A percentile compares a stretch with the other conserved stretches of the same genome.
These are phyloP conservation scores for Engraulis encrasicolus DNA, from an alignment of 2,113 vertebrate species.

Conservation along the genomic window DNA sequence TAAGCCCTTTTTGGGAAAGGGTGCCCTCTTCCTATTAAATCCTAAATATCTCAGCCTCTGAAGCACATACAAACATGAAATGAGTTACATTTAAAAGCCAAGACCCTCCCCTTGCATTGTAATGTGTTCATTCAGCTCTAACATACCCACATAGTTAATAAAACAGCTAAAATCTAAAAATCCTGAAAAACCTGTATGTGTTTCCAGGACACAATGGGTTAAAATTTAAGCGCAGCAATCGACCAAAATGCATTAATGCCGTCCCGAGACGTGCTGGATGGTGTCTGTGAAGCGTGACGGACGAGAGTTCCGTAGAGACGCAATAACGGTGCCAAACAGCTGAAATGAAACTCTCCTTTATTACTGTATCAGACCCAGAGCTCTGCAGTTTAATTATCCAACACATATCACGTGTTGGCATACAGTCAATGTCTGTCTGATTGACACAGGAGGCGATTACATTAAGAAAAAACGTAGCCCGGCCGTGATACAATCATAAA, in stretches of 20 bases:
- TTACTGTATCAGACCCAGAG: not conserved
- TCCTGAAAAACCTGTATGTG: no score
- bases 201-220: no score
- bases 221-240: not conserved
- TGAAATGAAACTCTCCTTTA: not conserved
- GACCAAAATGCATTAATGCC: not conserved
- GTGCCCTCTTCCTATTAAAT: no score
- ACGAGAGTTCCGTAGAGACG: not conserved
- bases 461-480: slow-evolving; percentile 9
- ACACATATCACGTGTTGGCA: not conserved
- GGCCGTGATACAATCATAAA: not conserved
- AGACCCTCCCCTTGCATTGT: no score
- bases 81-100: no score
- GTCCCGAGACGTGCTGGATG: not conserved
- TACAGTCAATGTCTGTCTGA: not conserved
- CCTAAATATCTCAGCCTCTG: no score
- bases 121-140: no score
- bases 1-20: no score
- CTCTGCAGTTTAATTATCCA: slow-evolving; percentile 2
- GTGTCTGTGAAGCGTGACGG: not conserved
- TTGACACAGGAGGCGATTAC: not conserved
- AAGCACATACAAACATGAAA: no score
- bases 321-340: slow-evolving; percentile 2
- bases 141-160: no score
- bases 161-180: no score